Percentiles rank a stretch among this genome's conserved stretches.
phyloP scores from a whole-genome alignment of 2,113 vertebrate species.

The Dasyornis broadbenti region DNA sequence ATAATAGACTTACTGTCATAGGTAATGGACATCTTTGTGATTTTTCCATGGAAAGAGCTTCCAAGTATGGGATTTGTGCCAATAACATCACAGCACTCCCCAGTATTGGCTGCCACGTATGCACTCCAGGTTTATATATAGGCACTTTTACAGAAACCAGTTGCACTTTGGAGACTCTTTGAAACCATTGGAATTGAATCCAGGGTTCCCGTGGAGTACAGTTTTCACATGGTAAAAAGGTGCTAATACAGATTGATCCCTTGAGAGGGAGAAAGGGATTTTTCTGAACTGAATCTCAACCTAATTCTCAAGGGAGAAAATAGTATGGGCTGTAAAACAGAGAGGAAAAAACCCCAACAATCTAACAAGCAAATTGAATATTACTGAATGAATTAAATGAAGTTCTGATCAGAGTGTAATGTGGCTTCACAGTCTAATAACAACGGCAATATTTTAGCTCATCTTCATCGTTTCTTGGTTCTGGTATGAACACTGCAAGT shows the following conservation, averaged over 20 bases:
- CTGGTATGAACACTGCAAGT: not conserved
- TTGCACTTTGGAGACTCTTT: not conserved
- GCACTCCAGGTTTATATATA: not conserved
- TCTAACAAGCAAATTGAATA: not conserved
- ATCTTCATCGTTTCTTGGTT: not conserved
- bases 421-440: not conserved
- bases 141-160: not conserved
- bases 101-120: not conserved
- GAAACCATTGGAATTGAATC: not conserved
- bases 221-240: not conserved
- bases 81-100: not conserved
- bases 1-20: too few species aligned
- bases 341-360: accelerated
- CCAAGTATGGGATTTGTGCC: not conserved
- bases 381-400: not conserved
- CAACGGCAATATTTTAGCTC: not conserved
- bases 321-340: not conserved
- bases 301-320: not conserved
- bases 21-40: accelerated
- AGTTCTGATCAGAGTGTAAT: not conserved
- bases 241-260: not conserved
- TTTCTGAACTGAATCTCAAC: not conserved
- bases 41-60: not conserved
- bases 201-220: not conserved
- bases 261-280: not conserved